Base-by-base conservation (phyloP, 2,888 invertebrate genomes). In the Zeuzera pyrina region DNA sequence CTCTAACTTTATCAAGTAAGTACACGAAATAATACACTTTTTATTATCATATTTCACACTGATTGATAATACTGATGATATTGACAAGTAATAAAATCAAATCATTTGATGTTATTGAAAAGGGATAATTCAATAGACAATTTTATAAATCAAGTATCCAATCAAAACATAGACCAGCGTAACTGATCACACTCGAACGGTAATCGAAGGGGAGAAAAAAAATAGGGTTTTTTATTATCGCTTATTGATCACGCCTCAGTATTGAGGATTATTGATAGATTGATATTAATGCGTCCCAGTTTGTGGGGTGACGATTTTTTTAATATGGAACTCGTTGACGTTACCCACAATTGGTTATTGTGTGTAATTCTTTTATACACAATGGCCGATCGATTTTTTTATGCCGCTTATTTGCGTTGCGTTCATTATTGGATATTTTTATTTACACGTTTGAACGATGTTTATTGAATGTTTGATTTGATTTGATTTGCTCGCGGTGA, bases 241-340 rank as follows among this genome's bases (percentile, higher is more conserved):
- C 65, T 69, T 64, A 65, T 67, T 61, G 68, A 76, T 83, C 81
- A 74, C 83, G 81, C 79, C 81, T 72, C 57, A 50, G 57, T 59
- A 71, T 70, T 70, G 70, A 66, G 57, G 56, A 65, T 63, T 77
- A 83, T 81, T 81, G 81, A 79, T 79, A 77, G 72, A 79, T 79
- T 76, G 77, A 71, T 76, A 77, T 76, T 74, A 72, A 78, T 76
- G 66, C 54, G 45, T 25, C 38, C 34, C 16, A 14, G 15, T 11
- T 15, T 10, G 64, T 71, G 64, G 79, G 81, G 78, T 72, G 61
- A 52, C 47, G 52, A 55, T 71, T 71, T 72, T 74, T 74, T 66
- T 56, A 67, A 66, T 67, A 67, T 53, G 54, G 39, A 57, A 47
- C 57, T 67, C 57, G 66, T 69, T 68, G 73, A 68, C 63, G 65